Base-by-base conservation (phyloP, 2,797 vertebrate species). In the Pygocentrus nattereri region DNA sequence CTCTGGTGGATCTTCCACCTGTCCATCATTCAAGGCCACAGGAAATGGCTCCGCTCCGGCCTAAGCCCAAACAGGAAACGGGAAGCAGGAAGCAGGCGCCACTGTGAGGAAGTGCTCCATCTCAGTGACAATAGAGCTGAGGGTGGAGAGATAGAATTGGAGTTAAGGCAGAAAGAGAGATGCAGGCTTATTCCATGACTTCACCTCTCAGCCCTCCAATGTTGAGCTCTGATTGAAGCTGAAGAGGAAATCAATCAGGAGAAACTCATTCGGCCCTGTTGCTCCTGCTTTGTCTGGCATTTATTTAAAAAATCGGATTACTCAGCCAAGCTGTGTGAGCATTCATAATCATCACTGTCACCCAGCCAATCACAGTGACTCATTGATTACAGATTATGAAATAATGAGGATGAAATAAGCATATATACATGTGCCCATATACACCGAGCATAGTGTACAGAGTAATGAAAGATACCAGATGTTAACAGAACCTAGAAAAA, bases 1-100 rank as follows among this genome's bases (percentile, higher is more conserved):
- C 74, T 83, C 76, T 84, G 79, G 92, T 89, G 72, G 88, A 80
- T 89, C 82, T 62, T 78, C 61, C 89, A 88, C 88, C 87, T 89
- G 90, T 88, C n/a, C 86, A 62, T 88, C 86, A 87, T 84, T 87
- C 82, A 82, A 76, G 89, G 82, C 76, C 68, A 70, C 90, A 92
- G 94, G 94, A 95, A 94, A 87, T 77, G 62, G 5, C 78, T 87
- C 91, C 86, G 90, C 90, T 90, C 71, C 38, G 89, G 89, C 91
- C 88, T 88, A 89, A 85, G 84, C 49, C 81, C 85, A 93, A 94
- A 94, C 94, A 94, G 93, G 94, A 94, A 94, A 85, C 90, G 91
- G 90, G 86, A 89, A 92, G 80, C 92, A 93, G 93, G 87, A 89
- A 88, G 81, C 85, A 74, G 82, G 86, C 38, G 67, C 80, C 80